Evolutionary conservation across 2,888 invertebrate species (phyloP).

Genomic region (Sesamia inferens): DNA sequence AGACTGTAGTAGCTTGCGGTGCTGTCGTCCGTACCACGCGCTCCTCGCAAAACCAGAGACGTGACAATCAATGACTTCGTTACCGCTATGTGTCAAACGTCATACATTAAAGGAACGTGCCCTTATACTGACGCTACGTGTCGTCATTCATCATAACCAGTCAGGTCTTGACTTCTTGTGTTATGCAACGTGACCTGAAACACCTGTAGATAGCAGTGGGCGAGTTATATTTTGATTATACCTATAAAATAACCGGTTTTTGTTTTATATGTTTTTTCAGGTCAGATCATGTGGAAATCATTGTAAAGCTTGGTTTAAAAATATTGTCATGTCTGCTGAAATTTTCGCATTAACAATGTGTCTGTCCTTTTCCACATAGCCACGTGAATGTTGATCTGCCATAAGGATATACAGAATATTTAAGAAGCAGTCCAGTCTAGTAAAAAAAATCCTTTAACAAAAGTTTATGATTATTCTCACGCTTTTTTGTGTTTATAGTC

Average conservation of each 20-base stretch:
- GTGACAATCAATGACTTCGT: constrained; percentile 40
- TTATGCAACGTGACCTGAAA: constrained; percentile 40
- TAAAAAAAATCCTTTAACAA: not conserved
- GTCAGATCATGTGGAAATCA: not conserved
- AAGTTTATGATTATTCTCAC: not conserved
- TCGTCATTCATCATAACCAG: constrained; percentile 21
- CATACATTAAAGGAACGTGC: constrained; percentile 24
- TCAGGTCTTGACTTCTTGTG: constrained; percentile 42
- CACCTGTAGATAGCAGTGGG: constrained; percentile 15
- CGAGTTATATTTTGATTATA: constrained; percentile 9
- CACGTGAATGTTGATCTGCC: not conserved
- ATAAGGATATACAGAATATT: no score
- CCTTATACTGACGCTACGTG: constrained; percentile 45
- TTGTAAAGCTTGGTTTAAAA: no score
- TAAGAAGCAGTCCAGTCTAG: not conserved
- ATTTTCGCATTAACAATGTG: no score
- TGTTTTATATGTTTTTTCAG: not conserved
- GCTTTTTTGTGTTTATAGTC: not conserved
- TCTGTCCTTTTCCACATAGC: no score
- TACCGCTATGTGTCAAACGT: constrained; percentile 27
- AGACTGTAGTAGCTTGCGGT: no score
- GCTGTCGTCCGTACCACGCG: not conserved
- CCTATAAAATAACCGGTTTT: constrained; percentile 22
- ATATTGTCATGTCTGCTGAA: no score
- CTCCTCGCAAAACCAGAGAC: constrained; percentile 23